phyloP scores from a whole-genome alignment of 2,888 invertebrate species.

The Tipula lateralis region DNA sequence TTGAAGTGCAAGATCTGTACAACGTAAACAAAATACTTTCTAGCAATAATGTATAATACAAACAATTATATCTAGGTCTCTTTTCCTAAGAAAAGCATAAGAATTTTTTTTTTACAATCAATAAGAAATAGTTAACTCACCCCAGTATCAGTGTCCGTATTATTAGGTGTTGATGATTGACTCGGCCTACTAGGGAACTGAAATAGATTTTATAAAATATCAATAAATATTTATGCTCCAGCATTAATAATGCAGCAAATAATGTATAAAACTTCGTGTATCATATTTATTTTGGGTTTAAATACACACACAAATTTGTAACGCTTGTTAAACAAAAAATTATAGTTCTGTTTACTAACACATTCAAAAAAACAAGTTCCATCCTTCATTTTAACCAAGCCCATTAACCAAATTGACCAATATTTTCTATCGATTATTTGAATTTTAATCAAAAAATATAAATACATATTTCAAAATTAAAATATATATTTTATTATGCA shows the following conservation, averaged over 20 bases:
- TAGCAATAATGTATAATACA: too few species aligned
- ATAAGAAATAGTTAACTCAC: slow-evolving; percentile 31
- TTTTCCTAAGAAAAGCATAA: neutral
- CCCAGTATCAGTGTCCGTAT: slow-evolving; percentile 35
- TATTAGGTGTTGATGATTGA: slow-evolving; percentile 36
- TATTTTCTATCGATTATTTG: neutral
- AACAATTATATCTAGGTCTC: too few species aligned
- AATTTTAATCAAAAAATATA: too few species aligned
- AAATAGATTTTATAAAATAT: slow-evolving; percentile 31
- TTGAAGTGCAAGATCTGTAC: too few species aligned
- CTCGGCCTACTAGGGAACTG: slow-evolving; percentile 36
- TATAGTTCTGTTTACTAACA: neutral
- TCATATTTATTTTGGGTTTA: neutral
- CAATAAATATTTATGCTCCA: neutral
- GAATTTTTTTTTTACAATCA: too few species aligned
- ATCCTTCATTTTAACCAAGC: neutral
- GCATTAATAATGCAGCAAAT: neutral
- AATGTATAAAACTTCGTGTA: neutral
- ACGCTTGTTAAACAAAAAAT: neutral
- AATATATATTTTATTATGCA: neutral
- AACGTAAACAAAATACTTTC: too few species aligned
- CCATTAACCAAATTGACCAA: neutral
- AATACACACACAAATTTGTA: neutral
- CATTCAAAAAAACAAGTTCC: neutral
- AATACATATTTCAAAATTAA: slow-evolving; percentile 3